Percentiles rank a stretch among this genome's conserved stretches.
Evolutionary conservation across 2,113 vertebrate genomes (phyloP).

Genomic region (Ochotona princeps): DNA sequence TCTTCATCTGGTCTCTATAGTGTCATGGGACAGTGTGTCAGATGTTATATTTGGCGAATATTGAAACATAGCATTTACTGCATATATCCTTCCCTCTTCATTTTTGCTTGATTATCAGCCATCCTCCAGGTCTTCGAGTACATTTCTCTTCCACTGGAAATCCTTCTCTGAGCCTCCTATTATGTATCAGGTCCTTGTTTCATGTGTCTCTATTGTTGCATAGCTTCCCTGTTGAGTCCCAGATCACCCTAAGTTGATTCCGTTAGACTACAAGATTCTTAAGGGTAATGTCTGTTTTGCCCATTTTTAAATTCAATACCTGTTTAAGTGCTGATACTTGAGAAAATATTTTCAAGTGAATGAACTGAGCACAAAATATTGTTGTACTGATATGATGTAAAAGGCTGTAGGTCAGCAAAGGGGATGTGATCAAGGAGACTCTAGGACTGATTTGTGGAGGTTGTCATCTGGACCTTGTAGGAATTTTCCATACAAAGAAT

Average conservation of each 20-base stretch:
- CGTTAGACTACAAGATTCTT: background rate
- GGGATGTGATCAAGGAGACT: background rate
- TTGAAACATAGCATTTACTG: background rate
- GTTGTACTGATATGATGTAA: background rate
- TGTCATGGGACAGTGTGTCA: background rate
- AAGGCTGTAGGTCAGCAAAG: background rate
- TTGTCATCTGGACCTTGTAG: background rate
- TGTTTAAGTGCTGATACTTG: background rate
- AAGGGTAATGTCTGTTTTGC: background rate
- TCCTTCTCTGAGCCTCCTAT: background rate
- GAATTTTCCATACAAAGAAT: background rate
- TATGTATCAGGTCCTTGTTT: background rate
- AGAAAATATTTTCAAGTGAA: background rate
- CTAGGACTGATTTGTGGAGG: background rate
- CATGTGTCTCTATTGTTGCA: background rate
- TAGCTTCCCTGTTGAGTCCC: background rate
- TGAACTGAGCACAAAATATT: constrained; percentile 12
- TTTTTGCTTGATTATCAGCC: background rate
- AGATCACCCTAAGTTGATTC: background rate
- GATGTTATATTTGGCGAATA: background rate
- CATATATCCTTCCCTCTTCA: background rate
- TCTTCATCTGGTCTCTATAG: background rate
- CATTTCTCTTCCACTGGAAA: background rate
- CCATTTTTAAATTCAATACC: background rate
- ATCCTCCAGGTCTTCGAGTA: background rate